phyloP scores from a whole-genome alignment of 2,888 invertebrate genomes.

The Neuroscelio doddi region DNA sequence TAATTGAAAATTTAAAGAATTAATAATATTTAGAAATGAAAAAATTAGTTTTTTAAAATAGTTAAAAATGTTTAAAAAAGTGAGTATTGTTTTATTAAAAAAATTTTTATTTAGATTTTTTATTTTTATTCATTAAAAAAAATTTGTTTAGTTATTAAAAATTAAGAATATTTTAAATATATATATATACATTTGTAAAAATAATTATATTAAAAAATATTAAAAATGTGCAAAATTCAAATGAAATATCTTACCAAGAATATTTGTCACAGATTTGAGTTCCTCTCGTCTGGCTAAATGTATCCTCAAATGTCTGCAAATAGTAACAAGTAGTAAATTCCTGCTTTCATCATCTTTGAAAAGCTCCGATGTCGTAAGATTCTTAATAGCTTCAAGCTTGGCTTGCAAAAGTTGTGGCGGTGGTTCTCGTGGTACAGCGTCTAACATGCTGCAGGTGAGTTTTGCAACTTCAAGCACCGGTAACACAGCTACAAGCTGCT shows the following conservation, averaged over 20 bases:
- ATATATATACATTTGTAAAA: background rate
- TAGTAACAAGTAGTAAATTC: constrained; percentile 85
- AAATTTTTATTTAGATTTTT: too few relatives aligned
- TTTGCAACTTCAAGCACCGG: constrained; percentile 86
- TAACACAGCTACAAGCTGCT: constrained; percentile 83
- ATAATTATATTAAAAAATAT: constrained; percentile 4
- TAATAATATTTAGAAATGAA: background rate
- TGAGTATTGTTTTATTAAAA: too few relatives aligned
- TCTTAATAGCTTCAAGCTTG: constrained; percentile 86
- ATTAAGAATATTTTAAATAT: too few relatives aligned
- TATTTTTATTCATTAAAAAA: background rate
- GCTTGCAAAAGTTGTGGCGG: constrained; percentile 83
- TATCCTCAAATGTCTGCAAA: constrained; percentile 88
- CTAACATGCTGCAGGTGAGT: constrained; percentile 85
- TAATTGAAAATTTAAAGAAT: too few relatives aligned
- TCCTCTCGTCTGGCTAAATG: constrained; percentile 89
- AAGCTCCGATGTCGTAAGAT: constrained; percentile 82
- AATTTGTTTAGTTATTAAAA: background rate
- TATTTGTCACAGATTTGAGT: constrained; percentile 87
- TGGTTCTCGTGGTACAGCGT: constrained; percentile 81
- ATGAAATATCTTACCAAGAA: constrained; percentile 79
- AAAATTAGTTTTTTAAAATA: background rate
- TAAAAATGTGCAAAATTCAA: too few relatives aligned
- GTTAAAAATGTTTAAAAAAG: too few relatives aligned
- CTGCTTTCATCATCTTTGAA: constrained; percentile 89